Base-by-base conservation (phyloP, 64 coral and sea anemone genomes). In the Platygyra sinensis region DNA sequence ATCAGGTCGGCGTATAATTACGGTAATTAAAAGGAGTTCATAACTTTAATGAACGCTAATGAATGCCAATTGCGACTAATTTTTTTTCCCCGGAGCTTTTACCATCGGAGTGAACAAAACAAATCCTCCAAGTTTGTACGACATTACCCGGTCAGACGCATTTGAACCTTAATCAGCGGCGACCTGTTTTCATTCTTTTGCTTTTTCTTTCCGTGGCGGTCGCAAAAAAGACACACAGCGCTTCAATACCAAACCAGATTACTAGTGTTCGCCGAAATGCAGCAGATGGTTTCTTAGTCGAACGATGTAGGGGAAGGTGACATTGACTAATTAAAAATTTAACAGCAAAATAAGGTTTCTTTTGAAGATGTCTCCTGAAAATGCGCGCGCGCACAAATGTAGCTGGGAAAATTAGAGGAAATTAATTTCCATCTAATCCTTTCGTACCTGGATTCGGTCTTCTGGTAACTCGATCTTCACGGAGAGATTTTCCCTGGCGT, bases 401-500 rank as follows among this genome's bases (percentile, higher is more conserved):
- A 60, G 18, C 61, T 67, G 75, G 61, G 75, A 55, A 27, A 80
- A 55, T 20, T 8, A 61, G 73, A 30, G 33, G 13, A 72, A 87
- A 16, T 30, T 16, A 67, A 4, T 39, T 17, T 69, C 4, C 10
- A 39, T n/a, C 4, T 65, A 57, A 76, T 52, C 16, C 57, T 4
- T 28, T 25, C 76, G 63, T 96, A 99, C 97, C 97, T 99, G 97
- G 30, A 99, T 99, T 86, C 97, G 54, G 51, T 99, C 97, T 57
- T 99, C 97, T 6, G 90, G 91, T 62, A 99, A 87, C 54, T 90
- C 94, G 42, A 95, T 99, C 50, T 99, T 99, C 46, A 91, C 73
- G 9, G 97, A 99, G 30, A 99, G 92, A 60, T 88, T 93, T 94
- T 99, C 97, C 57, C 97, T 95, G 8, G 97, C 97, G 51, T 99